phyloP scores from a whole-genome alignment of 92 coral and sea anemone species.

The Phymanthus crucifer region DNA sequence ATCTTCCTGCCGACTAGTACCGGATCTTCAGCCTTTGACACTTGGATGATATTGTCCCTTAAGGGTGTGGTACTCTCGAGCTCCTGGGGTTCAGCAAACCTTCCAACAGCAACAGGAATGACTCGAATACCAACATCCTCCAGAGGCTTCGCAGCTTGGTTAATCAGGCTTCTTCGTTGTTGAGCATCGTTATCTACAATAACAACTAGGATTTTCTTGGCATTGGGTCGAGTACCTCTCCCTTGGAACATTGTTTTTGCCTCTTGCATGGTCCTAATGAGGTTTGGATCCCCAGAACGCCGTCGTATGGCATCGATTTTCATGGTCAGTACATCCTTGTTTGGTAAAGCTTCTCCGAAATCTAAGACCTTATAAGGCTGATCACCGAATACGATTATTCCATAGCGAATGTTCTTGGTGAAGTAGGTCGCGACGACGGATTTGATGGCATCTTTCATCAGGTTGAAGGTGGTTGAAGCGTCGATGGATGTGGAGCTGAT shows the following conservation, averaged over 20 bases:
- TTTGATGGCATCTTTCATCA: slow-evolving; percentile 60
- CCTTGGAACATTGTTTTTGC: slow-evolving; percentile 62
- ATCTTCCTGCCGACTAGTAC: slow-evolving; percentile 62
- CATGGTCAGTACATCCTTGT: slow-evolving; percentile 25
- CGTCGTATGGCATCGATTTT: slow-evolving; percentile 29
- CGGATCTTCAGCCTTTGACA: slow-evolving; percentile 62
- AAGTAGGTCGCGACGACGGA: slow-evolving; percentile 46
- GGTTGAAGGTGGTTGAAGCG: slow-evolving; percentile 47
- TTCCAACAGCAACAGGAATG: slow-evolving; percentile 64
- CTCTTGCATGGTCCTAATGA: slow-evolving; percentile 25
- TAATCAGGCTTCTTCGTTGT: slow-evolving; percentile 20
- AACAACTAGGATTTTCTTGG: slow-evolving; percentile 71
- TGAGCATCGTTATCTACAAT: slow-evolving; percentile 51
- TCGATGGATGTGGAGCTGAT: slow-evolving; percentile 58
- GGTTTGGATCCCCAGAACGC: slow-evolving; percentile 23
- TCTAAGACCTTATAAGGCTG: slow-evolving; percentile 56
- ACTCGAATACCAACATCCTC: slow-evolving; percentile 54
- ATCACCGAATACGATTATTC: slow-evolving; percentile 70
- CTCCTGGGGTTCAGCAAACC: slow-evolving; percentile 22
- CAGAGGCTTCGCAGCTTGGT: slow-evolving; percentile 28
- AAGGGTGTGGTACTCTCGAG: slow-evolving; percentile 38
- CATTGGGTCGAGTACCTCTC: slow-evolving; percentile 57
- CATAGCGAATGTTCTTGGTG: slow-evolving; percentile 55
- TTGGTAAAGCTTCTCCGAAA: slow-evolving; percentile 65
- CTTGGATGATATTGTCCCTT: slow-evolving; percentile 60